These are phyloP conservation scores for Frankliniella fusca DNA, from an alignment of 2,888 invertebrate species.

Conservation along the genomic window DNA sequence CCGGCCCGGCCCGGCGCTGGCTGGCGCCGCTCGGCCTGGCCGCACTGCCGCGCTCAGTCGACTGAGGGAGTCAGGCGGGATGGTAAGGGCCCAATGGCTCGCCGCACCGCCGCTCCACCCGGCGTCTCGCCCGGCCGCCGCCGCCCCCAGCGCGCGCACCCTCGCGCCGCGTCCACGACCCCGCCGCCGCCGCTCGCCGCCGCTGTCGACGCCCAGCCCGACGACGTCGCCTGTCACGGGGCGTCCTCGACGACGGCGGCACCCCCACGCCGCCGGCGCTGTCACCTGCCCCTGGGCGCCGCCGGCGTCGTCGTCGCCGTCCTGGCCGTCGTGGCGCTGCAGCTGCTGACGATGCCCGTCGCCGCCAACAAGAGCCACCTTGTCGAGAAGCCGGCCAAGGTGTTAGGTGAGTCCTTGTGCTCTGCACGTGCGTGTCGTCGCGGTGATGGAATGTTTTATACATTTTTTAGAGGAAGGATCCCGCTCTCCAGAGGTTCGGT, in stretches of 20 bases:
- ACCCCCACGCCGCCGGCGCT: not conserved
- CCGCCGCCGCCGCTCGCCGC: not conserved
- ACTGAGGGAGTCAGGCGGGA: conserved; percentile 19
- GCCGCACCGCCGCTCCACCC: conserved; percentile 15
- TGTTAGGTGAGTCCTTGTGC: not conserved
- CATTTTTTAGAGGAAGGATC: no score
- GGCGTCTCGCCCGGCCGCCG: not conserved
- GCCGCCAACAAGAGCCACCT: not conserved
- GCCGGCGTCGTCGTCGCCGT: not conserved
- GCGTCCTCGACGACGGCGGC: not conserved
- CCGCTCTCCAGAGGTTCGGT: no score
- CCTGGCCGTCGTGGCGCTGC: not conserved
- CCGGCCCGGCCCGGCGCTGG: not conserved
- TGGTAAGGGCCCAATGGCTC: conserved; percentile 17
- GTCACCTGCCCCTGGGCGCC: not conserved
- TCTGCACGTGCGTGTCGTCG: no score
- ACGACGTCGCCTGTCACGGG: no score
- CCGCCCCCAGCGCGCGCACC: not conserved
- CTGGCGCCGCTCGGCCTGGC: not conserved
- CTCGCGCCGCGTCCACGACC: not conserved
- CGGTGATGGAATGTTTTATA: no score
- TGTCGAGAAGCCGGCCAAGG: not conserved
- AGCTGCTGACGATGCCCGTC: not conserved
- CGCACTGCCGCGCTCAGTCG: not conserved
- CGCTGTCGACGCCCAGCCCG: no score